These are phyloP conservation scores for Thecophora atra DNA, from an alignment of 2,888 invertebrate genomes.

Conservation along the genomic window DNA sequence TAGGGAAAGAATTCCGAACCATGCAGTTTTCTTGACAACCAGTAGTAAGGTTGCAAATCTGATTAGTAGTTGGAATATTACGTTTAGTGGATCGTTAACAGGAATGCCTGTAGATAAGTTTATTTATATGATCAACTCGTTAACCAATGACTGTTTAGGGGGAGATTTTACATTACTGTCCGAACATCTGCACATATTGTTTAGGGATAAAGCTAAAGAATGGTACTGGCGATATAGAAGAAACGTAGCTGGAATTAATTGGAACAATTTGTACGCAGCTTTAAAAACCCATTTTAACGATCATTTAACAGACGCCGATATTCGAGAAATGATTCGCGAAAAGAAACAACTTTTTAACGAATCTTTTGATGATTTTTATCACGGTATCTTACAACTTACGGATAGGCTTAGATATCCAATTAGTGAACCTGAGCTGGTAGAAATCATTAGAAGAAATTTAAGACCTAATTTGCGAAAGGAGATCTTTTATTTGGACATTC, in stretches of 20 bases:
- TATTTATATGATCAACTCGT: too few relatives aligned
- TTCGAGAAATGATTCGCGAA: conserved; percentile 37
- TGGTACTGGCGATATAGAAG: conserved; percentile 39
- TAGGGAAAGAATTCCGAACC: too few relatives aligned
- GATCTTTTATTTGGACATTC: conserved; percentile 19
- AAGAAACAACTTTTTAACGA: conserved; percentile 33
- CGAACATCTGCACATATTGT: too few relatives aligned
- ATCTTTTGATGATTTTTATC: conserved; percentile 39
- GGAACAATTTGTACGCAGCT: conserved; percentile 15
- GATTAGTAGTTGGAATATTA: too few relatives aligned
- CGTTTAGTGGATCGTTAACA: too few relatives aligned
- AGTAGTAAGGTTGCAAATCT: too few relatives aligned
- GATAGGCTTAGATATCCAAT: conserved; percentile 24
- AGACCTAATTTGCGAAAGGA: conserved; percentile 23
- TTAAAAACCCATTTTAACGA: too few relatives aligned
- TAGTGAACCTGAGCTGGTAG: conserved; percentile 27
- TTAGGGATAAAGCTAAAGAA: conserved; percentile 35
- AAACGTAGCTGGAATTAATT: conserved; percentile 21
- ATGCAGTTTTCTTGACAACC: too few relatives aligned
- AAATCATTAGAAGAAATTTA: conserved; percentile 32
- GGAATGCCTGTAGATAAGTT: too few relatives aligned
- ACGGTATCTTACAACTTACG: conserved; percentile 9
- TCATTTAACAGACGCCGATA: conserved; percentile 35
- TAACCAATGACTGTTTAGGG: too few relatives aligned
- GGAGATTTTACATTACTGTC: too few relatives aligned